Evolutionary conservation across 2,888 invertebrate genomes (phyloP), one percentile per base, ranked within the genome.

Genomic region (Lathronympha strigana): DNA sequence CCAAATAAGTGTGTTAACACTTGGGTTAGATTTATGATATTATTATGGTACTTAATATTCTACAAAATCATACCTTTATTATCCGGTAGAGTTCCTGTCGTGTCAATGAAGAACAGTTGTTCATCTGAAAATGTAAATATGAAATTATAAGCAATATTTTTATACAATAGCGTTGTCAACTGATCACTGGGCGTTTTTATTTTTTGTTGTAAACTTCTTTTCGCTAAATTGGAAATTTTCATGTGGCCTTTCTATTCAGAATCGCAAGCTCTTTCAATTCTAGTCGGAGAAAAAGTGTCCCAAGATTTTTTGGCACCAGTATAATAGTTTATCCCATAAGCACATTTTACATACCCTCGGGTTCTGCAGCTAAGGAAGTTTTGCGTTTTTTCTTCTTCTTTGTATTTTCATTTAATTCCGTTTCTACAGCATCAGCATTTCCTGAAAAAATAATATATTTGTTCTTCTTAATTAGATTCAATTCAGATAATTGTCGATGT

Each of bases 31-130:
- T 5, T 19, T 43, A 4, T n/a, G 13, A 43, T 21, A 0, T 43
- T 43, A 4, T 4, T 9, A 19, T 43, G 3, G 17, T n/a, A 17
- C 17, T 17, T 5, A 8, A 17, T 17, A 17, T 67, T 31, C 9
- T 33, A 62, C 64, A 49, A 21, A 47, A 19, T 13, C 68, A 66
- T 62, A 19, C 73, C 70, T 17, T 43, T 33, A 8, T 68, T 70
- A 53, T 61, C 23, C 43, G 13, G 19, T n/a, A 33, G 51, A 15
- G 55, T 69, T 17, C 82, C 82, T 61, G 68, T 73, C 25, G 81
- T 82, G 53, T 82, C 82, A 38, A 81, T 69, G 63, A 81, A 76
- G 68, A 81, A 79, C 13, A 68, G 62, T 4, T 75, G 62, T 4
- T 75, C 11, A 61, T 61, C 64, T 47, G 47, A 13, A 66, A 60